A percentile compares a stretch with the other conserved stretches of the same genome.
These are phyloP conservation scores for Euglossa dilemma DNA, from an alignment of 1,140 invertebrate genomes.

Conservation along the genomic window DNA sequence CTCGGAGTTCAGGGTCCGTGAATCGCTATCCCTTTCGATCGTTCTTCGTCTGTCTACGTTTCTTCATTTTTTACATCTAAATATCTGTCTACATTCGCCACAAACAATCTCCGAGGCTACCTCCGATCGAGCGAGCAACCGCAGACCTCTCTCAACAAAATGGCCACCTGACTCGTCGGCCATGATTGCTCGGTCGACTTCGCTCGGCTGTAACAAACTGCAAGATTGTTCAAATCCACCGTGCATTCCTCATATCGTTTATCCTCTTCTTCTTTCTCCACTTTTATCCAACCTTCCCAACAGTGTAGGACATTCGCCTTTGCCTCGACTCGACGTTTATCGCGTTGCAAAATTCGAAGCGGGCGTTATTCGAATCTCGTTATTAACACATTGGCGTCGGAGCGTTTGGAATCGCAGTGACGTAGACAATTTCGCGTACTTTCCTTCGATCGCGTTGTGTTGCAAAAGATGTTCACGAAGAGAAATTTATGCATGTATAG, in stretches of 20 bases:
- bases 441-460: no score
- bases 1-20: not conserved
- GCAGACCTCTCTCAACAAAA: not conserved
- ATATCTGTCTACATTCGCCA: no score
- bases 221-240: not conserved
- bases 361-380: not conserved
- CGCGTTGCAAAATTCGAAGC: not conserved
- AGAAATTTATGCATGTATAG: no score
- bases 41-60: not conserved
- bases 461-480: no score
- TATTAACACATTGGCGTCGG: no score
- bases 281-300: no score
- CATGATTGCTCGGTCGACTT: not conserved
- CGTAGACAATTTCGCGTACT: no score
- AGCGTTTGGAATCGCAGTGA: no score
- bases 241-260: not conserved
- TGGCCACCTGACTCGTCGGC: not conserved
- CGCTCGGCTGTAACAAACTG: not conserved
- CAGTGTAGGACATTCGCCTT: not conserved
- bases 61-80: not conserved
- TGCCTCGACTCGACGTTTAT: not conserved
- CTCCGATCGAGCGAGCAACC: not conserved
- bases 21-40: slow-evolving; percentile 14
- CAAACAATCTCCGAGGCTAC: no score
- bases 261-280: not conserved